These are phyloP conservation scores for Carettochelys insculpta DNA, from an alignment of 2,113 vertebrate species.

Conservation along the genomic window DNA sequence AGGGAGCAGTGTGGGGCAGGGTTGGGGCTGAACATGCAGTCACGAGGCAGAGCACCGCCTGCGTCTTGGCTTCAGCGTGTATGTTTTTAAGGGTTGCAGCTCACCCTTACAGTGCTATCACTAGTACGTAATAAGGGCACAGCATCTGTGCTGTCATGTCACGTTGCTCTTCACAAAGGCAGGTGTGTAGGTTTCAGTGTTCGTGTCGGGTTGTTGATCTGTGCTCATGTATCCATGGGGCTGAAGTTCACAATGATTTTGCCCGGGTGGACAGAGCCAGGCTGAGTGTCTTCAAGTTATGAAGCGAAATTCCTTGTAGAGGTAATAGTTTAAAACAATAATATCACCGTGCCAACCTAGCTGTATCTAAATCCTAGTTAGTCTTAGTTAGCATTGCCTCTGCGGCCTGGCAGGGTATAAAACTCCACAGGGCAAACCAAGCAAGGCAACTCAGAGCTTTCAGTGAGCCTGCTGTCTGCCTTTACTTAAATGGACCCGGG, in stretches of 20 bases:
- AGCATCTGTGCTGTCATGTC: background rate
- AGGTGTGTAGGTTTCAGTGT: background rate
- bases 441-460: background rate
- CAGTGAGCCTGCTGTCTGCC: background rate
- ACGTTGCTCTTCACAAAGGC: background rate
- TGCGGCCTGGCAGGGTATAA: background rate
- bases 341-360: background rate
- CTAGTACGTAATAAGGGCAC: background rate
- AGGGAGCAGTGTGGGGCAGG: background rate
- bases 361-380: background rate
- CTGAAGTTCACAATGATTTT: background rate
- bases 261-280: background rate
- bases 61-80: background rate
- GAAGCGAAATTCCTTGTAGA: background rate
- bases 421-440: accelerated
- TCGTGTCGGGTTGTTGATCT: background rate
- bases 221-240: background rate
- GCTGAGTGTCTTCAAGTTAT: background rate
- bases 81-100: background rate
- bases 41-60: background rate
- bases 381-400: background rate
- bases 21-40: background rate
- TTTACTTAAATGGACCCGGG: background rate
- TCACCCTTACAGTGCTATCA: background rate
- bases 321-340: background rate